These are phyloP conservation scores for Dascyllus trimaculatus DNA, from an alignment of 2,113 vertebrate genomes.

Conservation along the genomic window DNA sequence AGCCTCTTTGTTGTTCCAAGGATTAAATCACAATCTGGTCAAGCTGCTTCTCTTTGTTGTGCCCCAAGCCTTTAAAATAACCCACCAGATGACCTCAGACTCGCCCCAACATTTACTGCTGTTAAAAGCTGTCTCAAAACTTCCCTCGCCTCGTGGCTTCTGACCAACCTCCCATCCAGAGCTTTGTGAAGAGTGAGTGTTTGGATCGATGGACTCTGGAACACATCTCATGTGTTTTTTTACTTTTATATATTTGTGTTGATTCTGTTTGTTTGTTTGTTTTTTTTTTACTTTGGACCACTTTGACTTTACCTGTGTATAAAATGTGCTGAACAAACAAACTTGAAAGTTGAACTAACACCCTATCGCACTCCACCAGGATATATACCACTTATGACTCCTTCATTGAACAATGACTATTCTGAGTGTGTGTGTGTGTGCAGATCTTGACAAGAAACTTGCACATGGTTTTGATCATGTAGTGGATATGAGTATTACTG, in stretches of 20 bases:
- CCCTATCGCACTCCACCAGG: too few relatives aligned
- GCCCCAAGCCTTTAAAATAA: conserved; percentile 1
- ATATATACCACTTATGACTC: too few relatives aligned
- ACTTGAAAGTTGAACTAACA: too few relatives aligned
- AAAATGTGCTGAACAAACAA: not conserved
- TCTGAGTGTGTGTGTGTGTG: too few relatives aligned
- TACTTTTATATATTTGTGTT: not conserved
- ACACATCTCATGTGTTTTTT: not conserved
- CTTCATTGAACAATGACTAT: too few relatives aligned
- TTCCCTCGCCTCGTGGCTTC: not conserved
- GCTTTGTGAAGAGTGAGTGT: not conserved
- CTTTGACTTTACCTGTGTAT: not conserved
- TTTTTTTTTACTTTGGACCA: not conserved
- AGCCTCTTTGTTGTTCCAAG: not conserved
- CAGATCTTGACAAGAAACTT: too few relatives aligned
- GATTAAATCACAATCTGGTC: not conserved
- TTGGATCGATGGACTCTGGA: not conserved
- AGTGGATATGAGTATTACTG: too few relatives aligned
- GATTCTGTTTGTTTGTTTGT: not conserved
- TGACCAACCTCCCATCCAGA: not conserved
- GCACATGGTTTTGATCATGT: too few relatives aligned
- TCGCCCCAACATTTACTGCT: conserved; percentile 2
- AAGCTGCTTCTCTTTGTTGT: conserved; percentile 9
- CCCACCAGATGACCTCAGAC: conserved; percentile 14
- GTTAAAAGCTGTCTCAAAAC: conserved; percentile 11